Conservation (phyloP, 2,888 invertebrate genomes). For the Dermolepida albohirtum region DNA sequence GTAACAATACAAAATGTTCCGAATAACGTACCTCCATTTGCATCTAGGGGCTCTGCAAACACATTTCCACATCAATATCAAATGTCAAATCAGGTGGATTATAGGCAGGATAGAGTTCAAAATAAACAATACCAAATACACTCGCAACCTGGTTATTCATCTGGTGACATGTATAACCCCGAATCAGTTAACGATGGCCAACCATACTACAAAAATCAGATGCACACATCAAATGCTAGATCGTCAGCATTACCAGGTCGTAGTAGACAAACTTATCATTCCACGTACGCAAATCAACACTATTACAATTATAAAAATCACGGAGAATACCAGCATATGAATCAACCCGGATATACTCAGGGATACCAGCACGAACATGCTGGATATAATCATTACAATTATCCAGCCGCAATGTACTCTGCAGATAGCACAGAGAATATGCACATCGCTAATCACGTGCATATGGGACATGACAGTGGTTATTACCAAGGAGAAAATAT, state of each 20-base stretch:
- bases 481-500: constrained; percentile 61
- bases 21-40: constrained; percentile 71
- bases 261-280: constrained; percentile 63
- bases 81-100: constrained; percentile 59
- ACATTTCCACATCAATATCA: constrained; percentile 63
- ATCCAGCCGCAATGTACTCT: constrained; percentile 59
- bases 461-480: constrained; percentile 56
- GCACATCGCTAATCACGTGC: constrained; percentile 54
- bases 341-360: constrained; percentile 58
- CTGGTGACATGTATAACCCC: constrained; percentile 63
- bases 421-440: constrained; percentile 57
- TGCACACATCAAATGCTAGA: constrained; percentile 55
- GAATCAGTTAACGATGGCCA: constrained; percentile 60
- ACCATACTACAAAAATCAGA: constrained; percentile 57
- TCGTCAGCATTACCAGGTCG: constrained; percentile 50
- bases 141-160: constrained; percentile 51
- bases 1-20: constrained; percentile 70
- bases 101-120: constrained; percentile 56
- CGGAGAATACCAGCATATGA: constrained; percentile 55
- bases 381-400: constrained; percentile 61
- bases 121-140: constrained; percentile 57
- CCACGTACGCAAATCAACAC: constrained; percentile 66
- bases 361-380: constrained; percentile 59
- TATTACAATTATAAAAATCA: constrained; percentile 68
- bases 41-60: constrained; percentile 67